These are phyloP conservation scores for Colossoma macropomum DNA, from an alignment of 2,113 vertebrate genomes.

Conservation along the genomic window DNA sequence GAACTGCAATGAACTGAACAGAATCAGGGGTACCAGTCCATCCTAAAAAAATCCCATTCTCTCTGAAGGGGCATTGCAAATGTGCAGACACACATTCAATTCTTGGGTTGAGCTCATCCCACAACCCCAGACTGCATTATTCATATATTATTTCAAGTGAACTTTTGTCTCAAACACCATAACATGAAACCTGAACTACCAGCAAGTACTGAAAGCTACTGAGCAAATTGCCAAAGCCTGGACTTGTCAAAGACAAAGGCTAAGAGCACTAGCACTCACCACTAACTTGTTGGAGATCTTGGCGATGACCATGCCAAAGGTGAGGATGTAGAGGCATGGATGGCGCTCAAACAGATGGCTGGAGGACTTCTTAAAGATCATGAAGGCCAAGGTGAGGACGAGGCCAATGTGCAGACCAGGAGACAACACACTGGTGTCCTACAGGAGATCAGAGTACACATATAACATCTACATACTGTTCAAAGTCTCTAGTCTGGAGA, in stretches of 20 bases:
- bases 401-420: constrained; percentile 92
- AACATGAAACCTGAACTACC: not conserved
- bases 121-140: not conserved
- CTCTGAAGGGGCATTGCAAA: not conserved
- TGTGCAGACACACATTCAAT: not conserved
- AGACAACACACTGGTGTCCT: constrained; percentile 96
- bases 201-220: too few relatives aligned
- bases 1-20: not conserved
- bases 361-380: constrained; percentile 96
- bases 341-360: constrained; percentile 90
- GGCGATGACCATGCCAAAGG: constrained; percentile 91
- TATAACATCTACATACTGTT: not conserved
- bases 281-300: constrained; percentile 97
- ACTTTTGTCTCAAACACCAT: not conserved
- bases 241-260: not conserved
- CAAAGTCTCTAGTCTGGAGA: too few relatives aligned
- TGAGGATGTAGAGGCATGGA: constrained; percentile 90
- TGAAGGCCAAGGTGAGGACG: constrained; percentile 86
- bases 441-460: constrained; percentile 47
- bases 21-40: too few relatives aligned
- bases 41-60: too few relatives aligned
- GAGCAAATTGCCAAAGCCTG: not conserved
- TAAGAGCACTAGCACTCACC: constrained; percentile 73
- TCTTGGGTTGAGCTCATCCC: too few relatives aligned
- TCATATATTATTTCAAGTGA: not conserved